Conservation (phyloP, 2,888 invertebrate species). For the Ariolimax columbianus region DNA sequence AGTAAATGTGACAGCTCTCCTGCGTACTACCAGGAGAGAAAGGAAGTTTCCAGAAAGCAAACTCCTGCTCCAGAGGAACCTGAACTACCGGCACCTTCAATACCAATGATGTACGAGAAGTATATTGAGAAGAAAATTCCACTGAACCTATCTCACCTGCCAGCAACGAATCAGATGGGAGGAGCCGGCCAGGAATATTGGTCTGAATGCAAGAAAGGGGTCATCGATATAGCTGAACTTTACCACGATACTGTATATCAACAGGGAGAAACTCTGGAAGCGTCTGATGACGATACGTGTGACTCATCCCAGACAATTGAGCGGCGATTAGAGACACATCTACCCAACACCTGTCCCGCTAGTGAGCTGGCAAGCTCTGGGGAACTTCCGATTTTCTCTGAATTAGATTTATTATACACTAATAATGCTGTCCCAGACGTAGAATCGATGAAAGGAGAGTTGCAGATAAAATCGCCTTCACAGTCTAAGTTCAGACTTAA, state of each 20-base stretch:
- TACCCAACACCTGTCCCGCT: neutral
- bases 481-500: no score
- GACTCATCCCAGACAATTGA: neutral
- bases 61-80: neutral
- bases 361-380: neutral
- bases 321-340: no score
- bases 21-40: no score
- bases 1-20: no score
- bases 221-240: no score
- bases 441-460: neutral
- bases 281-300: neutral
- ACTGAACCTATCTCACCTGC: no score
- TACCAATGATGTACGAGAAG: neutral
- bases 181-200: neutral
- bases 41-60: no score
- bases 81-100: neutral
- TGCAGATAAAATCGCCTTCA: neutral
- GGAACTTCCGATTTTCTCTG: neutral
- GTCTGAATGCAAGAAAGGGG: neutral
- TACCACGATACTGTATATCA: no score
- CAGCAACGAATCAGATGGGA: neutral
- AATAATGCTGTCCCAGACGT: neutral
- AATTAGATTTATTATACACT: neutral
- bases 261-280: neutral
- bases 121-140: neutral